Evolutionary conservation across 1,140 invertebrate genomes (phyloP), one percentile per base, ranked within the genome.

Genomic region (Drosophila santomea): DNA sequence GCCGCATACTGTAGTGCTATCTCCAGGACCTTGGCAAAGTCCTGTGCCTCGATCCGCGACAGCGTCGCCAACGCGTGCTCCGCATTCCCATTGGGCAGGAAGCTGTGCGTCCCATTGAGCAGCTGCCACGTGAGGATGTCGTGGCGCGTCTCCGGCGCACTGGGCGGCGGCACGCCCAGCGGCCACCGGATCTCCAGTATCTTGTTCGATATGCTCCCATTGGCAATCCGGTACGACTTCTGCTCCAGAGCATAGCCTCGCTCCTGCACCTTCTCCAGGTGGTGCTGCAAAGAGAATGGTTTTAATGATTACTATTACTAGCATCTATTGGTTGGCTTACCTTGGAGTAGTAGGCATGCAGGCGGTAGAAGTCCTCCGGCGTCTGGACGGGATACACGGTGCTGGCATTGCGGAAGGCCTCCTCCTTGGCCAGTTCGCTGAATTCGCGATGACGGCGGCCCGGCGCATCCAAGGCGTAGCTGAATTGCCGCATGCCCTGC

Each of bases 101-200:
- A 97, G 17, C 96, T 94, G 91, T 98, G 96, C n/a, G 96, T 96
- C 44, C 93, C 93, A 89, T 98, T 98, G 84, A 98, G 97, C 88
- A 96, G 95, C 23, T 96, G 95, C 96, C 97, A 98, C 25, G 94
- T 94, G 20, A 97, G 93, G 57, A 98, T 94, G 93, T 98, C 97
- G 93, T 98, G 98, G 63, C 98, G 95, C 74, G 94, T 95, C 17
- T 94, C 93, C 7, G 97, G 95, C 66, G 94, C 94, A 67, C 94
- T 95, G 3, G 94, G 94, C 35, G 94, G 93, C 36, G 95, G 94
- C 85, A 96, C 95, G n/a, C 97, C 97, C 63, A 96, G 91, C 1
- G 97, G 97, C 97, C 97, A 98, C 0, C 94, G 93, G 51, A 93
- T 80, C 84, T 94, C 93, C 43, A 93, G 89, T 68, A 93, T 93